Conservation (phyloP, 2,113 vertebrate species). For the Embiotoca jacksoni region DNA sequence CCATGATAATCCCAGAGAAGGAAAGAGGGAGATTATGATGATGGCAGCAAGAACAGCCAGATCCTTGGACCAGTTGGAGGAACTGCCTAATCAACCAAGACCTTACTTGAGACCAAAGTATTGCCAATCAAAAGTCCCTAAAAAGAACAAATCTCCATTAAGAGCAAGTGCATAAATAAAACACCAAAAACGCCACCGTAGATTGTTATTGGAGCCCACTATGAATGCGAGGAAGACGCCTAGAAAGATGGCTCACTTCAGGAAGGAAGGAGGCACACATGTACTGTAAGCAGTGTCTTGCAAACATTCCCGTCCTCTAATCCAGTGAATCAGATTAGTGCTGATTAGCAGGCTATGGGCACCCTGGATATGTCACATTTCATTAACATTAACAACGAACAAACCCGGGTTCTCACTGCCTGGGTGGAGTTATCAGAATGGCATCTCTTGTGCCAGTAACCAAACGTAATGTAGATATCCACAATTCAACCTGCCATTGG, state of each 20-base stretch:
- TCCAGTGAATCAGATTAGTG: conserved; percentile 84
- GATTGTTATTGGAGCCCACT: conserved; percentile 22
- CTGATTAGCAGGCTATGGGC: conserved; percentile 81
- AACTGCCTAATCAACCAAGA: conserved; percentile 52
- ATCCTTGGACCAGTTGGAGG: conserved; percentile 57
- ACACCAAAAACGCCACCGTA: background rate
- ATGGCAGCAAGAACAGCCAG: conserved; percentile 72
- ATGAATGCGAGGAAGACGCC: conserved; percentile 14
- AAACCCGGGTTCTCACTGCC: conserved; percentile 17
- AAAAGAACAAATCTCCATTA: background rate
- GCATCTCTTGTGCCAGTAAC: conserved; percentile 27
- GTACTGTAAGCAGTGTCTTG: conserved; percentile 59
- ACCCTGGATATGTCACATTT: conserved; percentile 84
- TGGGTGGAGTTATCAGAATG: conserved; percentile 25
- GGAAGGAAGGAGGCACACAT: conserved; percentile 57
- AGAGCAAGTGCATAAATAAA: conserved; percentile 6
- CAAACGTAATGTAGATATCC: conserved; percentile 6
- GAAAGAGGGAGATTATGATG: conserved; percentile 75
- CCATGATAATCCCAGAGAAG: conserved; percentile 77
- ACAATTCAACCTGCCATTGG: conserved; percentile 21
- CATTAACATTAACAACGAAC: conserved; percentile 74
- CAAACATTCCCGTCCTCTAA: conserved; percentile 77
- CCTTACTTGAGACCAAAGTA: background rate
- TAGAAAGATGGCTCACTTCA: conserved; percentile 43
- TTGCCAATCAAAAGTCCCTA: conserved; percentile 1